A percentile compares a stretch with the other conserved stretches of the same genome.
Evolutionary conservation across 2,113 vertebrate genomes (phyloP).

Genomic region (Tetrao urogallus): DNA sequence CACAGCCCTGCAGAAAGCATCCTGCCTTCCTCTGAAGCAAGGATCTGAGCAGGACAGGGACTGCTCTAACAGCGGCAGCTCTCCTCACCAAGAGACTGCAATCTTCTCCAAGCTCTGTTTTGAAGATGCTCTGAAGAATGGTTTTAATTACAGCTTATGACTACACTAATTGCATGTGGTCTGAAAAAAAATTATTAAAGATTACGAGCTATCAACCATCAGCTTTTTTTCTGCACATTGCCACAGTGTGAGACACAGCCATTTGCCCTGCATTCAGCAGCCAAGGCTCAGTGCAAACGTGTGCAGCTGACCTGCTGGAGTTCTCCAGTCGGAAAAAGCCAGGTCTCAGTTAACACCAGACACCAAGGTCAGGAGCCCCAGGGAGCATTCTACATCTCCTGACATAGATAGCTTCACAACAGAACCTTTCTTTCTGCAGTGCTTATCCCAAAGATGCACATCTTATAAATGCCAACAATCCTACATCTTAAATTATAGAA

Average conservation of each 20-base stretch:
- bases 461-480: background rate
- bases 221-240: background rate
- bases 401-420: background rate
- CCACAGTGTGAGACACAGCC: background rate
- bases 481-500: background rate
- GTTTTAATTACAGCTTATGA: background rate
- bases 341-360: background rate
- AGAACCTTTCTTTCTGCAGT: background rate
- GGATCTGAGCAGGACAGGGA: accelerated
- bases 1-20: background rate
- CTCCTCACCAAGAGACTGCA: background rate
- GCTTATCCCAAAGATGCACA: accelerated
- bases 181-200: background rate
- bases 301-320: background rate
- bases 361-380: background rate
- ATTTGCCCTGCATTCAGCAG: accelerated
- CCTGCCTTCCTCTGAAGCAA: background rate
- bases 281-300: accelerated
- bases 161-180: background rate
- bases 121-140: background rate
- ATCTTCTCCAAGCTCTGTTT: background rate
- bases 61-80: background rate
- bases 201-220: background rate
- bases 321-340: background rate
- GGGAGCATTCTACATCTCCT: background rate